Conservation (phyloP, 2,113 vertebrate species). For the Sceloporus undulatus region DNA sequence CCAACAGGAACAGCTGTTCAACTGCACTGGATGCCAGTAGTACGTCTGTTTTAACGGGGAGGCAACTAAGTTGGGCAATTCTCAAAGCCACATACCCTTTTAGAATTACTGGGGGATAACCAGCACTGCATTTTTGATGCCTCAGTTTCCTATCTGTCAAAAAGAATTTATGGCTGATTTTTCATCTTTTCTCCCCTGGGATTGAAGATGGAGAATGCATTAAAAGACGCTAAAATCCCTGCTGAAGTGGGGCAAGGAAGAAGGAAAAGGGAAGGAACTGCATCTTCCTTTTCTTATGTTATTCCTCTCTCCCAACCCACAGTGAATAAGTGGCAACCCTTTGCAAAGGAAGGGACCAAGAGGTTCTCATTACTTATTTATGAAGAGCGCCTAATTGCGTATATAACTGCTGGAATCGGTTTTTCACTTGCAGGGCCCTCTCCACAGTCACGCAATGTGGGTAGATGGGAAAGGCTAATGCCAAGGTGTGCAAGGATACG, state of each 20-base stretch:
- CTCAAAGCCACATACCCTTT: no score
- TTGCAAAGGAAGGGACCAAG: not conserved
- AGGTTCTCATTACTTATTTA: not conserved
- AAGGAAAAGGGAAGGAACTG: not conserved
- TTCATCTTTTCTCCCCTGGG: not conserved
- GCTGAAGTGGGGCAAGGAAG: not conserved
- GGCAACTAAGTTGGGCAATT: no score
- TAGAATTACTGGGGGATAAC: no score
- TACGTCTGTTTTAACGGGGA: not conserved
- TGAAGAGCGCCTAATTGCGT: not conserved
- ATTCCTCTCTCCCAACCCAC: not conserved
- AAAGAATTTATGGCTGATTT: slow-evolving; percentile 10
- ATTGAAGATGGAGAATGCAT: not conserved
- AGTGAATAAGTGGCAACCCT: not conserved
- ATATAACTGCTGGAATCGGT: no score
- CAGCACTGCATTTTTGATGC: not conserved
- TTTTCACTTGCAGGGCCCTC: not conserved
- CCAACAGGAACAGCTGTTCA: not conserved
- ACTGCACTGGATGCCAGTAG: not conserved
- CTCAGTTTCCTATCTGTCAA: not conserved
- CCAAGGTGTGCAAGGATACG: not conserved
- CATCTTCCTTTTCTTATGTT: not conserved
- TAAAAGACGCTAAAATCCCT: not conserved
- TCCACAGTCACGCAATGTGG: not conserved
- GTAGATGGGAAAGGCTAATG: not conserved